Base-by-base conservation (phyloP, 2,113 vertebrate species). In the Phylloscopus trochilus region DNA sequence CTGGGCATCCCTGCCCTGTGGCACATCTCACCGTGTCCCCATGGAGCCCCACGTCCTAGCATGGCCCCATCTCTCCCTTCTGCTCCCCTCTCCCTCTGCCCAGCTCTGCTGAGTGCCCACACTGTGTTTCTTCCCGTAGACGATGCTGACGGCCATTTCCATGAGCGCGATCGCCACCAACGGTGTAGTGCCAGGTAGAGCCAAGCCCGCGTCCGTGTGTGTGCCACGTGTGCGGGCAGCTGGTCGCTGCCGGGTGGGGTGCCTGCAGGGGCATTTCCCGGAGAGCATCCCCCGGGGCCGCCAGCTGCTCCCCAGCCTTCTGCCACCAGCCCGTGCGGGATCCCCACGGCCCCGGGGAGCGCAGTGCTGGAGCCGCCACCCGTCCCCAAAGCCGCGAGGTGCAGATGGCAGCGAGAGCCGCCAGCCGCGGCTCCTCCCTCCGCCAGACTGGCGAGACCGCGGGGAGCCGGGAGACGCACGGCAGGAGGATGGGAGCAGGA, bases 151-250 rank as follows among this genome's bases (percentile, higher is more conserved):
- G 27, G 99, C 99, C 97, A 99, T 99, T 96, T 99, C 99, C 35
- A 99, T 99, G 99, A 99, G 99, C 13, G 99, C 99, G 7, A 99
- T 99, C 11, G 99, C 99, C 39, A 99, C 99, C 95, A 99, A 99
- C 80, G 99, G 99, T 77, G 99, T 99, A 23, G 99, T 99, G 92
- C 99, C 99, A 98, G 99, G 99, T 99, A 98, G 22, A 66, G 59
- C 35, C 2, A 0, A 55, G 27, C 37, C 16, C 1, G 0, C 12
- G 49, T 28, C 51, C 2, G 0, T 3, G 43, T 13, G 6, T 12
- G 47, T 60, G 51, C 51, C 0, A 0, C 24, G 46, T 24, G 43
- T 4, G 2, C 18, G 19, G 69, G 90, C 56, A 43, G 13, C 66
- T 9, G 31, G 24, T 60, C 28, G 35, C 30, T 24, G 31, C 10